Percentiles rank a stretch among this genome's conserved stretches.
These are phyloP conservation scores for Helarctos malayanus DNA, from an alignment of 2,797 vertebrate genomes.

Conservation along the genomic window DNA sequence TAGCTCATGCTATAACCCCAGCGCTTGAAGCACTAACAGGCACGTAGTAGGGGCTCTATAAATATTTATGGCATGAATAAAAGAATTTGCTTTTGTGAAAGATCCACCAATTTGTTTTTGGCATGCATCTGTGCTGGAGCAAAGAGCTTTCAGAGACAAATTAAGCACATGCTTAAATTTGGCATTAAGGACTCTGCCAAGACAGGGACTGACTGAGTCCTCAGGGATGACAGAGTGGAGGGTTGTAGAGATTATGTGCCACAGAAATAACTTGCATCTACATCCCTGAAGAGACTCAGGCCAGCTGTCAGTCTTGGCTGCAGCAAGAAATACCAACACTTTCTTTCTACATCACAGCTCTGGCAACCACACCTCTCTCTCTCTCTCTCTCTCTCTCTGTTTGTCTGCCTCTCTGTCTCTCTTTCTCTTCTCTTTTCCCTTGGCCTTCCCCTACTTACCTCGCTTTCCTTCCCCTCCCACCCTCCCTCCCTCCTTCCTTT, in stretches of 20 bases:
- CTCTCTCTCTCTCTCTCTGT: not conserved
- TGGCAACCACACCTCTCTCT: accelerated
- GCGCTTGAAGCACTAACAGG: accelerated
- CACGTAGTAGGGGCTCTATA: not conserved
- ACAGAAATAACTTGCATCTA: not conserved
- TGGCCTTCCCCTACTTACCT: not conserved
- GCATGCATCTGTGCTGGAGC: not conserved
- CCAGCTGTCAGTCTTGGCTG: slow-evolving; percentile 25
- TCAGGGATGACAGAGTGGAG: not conserved
- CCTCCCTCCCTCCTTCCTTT: accelerated
- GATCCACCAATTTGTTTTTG: not conserved
- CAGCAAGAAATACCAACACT: not conserved
- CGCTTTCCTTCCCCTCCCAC: too few relatives aligned
- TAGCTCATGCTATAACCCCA: accelerated
- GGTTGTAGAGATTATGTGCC: not conserved
- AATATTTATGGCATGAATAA: not conserved
- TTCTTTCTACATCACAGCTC: too few relatives aligned
- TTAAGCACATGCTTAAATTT: slow-evolving; percentile 14
- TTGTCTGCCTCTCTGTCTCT: not conserved
- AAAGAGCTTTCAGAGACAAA: slow-evolving; percentile 17
- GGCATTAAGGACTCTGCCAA: slow-evolving; percentile 57
- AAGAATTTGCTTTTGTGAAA: not conserved
- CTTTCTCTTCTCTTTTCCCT: not conserved
- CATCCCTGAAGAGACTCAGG: not conserved
- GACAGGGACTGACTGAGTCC: not conserved